Base-by-base conservation (phyloP, 1,140 invertebrate species). In the Megalonaias nervosa region DNA sequence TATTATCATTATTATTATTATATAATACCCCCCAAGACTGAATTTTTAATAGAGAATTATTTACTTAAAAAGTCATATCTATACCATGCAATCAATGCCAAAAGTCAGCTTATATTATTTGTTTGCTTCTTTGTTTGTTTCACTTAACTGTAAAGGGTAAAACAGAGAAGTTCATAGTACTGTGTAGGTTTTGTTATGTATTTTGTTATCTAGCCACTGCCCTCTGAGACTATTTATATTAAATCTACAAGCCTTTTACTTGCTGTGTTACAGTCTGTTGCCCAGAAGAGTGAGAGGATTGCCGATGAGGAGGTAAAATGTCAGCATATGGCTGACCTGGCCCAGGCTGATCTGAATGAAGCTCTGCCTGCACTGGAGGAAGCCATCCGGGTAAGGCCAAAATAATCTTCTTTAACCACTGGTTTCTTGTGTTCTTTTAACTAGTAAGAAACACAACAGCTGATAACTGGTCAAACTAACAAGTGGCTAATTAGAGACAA, bases 331-430 rank as follows among this genome's bases (percentile, higher is more conserved):
- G 95, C 95, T 1, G 94, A 94, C 75, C 91, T 95, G 19, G 96
- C 96, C 58, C 93, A 95, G 86, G 92, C 93, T 48, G 96, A 97
- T 91, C 91, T 97, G 21, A 94, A 94, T 80, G 93, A 94, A 83
- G 96, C 95, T n/a, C 93, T 97, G 91, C 96, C 96, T 1, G 95
- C 95, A 9, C 88, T 97, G 2, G 93, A 96, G 65, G 95, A 96
- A 87, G 96, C 96, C 61, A 93, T 95, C 78, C 93, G 93, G 90
- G 95, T 95, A 77, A 57, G 61, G 77, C 59, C 14, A 67, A 38
- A 38, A 38, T 5, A 6, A 38, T 9, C 38, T 6, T 38, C 9
- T 38, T 5, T 38, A 38, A 38, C 38, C 38, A 38, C 2, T 4
- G 38, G 6, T 26, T 26, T 26, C 1, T 26, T 26, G 26, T 26